Evolutionary conservation across 2,797 vertebrate species (phyloP).

Genomic region (Poecilia picta): DNA sequence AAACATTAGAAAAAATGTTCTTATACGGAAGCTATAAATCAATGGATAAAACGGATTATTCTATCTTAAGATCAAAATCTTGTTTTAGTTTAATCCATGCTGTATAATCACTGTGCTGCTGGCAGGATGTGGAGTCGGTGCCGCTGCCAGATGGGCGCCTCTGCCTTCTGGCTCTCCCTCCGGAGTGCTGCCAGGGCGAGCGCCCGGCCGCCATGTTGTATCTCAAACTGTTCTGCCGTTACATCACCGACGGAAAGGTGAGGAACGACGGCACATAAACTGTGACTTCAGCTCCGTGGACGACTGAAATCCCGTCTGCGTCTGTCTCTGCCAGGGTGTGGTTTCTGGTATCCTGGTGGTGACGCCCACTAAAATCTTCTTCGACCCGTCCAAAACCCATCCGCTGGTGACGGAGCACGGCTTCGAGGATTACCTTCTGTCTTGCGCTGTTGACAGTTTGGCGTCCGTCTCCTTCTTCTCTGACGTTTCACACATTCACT

Average conservation of each 20-base stretch:
- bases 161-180: slow-evolving; percentile 81
- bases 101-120: not conserved
- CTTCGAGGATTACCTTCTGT: slow-evolving; percentile 85
- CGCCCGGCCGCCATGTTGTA: slow-evolving; percentile 72
- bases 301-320: not conserved
- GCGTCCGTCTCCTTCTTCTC: slow-evolving; percentile 80
- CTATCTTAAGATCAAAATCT: not conserved
- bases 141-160: slow-evolving; percentile 84
- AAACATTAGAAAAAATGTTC: too few relatives aligned
- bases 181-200: slow-evolving; percentile 79
- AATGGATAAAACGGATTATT: not conserved
- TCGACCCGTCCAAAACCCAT: slow-evolving; percentile 85
- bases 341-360: slow-evolving; percentile 84
- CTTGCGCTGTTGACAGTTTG: slow-evolving; percentile 77
- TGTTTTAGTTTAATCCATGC: not conserved
- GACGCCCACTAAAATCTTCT: slow-evolving; percentile 84
- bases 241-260: slow-evolving; percentile 85
- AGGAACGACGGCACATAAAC: not conserved
- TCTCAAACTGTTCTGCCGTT: slow-evolving; percentile 83
- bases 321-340: slow-evolving; percentile 73
- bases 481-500: slow-evolving; percentile 81
- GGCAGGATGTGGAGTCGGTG: slow-evolving; percentile 84
- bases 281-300: too few relatives aligned
- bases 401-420: slow-evolving; percentile 83
- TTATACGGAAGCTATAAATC: not conserved